A percentile compares a stretch with the other conserved stretches of the same genome.
phyloP scores from a whole-genome alignment of 2,888 invertebrate genomes.

The Athetis lepigone region DNA sequence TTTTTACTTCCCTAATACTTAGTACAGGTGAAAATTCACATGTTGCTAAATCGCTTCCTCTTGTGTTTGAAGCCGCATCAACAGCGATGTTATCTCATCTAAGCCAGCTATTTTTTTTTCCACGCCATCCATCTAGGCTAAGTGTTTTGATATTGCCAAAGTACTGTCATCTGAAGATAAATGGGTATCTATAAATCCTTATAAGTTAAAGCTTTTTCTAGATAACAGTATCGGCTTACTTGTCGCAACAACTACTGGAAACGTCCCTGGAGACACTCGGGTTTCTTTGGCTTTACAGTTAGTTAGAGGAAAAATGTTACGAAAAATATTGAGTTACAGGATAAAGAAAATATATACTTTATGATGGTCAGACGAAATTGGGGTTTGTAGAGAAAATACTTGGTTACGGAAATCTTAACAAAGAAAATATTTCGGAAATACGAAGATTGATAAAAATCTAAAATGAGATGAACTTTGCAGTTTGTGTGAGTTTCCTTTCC shows the following conservation, averaged over 20 bases:
- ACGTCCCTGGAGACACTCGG: slow-evolving; percentile 11
- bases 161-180: slow-evolving; percentile 1
- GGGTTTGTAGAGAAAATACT: neutral
- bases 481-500: no score
- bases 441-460: neutral
- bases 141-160: slow-evolving; percentile 4
- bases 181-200: neutral
- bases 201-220: neutral
- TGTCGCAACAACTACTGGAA: neutral
- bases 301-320: slow-evolving; percentile 9
- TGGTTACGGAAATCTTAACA: neutral
- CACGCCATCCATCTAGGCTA: neutral
- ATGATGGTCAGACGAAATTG: neutral
- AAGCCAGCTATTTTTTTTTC: neutral
- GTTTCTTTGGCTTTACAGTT: neutral
- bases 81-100: neutral
- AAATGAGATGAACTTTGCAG: neutral
- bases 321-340: slow-evolving; percentile 14
- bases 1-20: no score
- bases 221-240: slow-evolving; percentile 19
- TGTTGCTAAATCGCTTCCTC: neutral
- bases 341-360: neutral
- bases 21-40: neutral
- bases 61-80: no score
- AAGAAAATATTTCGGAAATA: neutral